Evolutionary conservation across 2,888 invertebrate genomes (phyloP).

Genomic region (Tromatobia lineatoria): DNA sequence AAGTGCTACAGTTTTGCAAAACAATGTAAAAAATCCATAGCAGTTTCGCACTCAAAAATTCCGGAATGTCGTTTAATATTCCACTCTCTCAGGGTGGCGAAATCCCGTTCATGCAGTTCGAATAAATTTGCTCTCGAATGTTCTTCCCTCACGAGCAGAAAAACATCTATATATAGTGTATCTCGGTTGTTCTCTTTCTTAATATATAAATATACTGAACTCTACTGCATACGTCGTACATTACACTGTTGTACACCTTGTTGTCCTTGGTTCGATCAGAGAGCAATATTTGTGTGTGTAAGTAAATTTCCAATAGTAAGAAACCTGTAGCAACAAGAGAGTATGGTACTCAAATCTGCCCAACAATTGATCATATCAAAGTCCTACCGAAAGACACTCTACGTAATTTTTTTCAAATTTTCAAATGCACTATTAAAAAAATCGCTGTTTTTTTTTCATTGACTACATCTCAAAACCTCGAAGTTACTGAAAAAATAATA

Average conservation of each 20-base stretch:
- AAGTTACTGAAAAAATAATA: no score
- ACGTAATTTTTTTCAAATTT: no score
- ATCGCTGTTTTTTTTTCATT: no score
- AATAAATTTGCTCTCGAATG: background rate
- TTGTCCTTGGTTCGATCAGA: conserved; percentile 60
- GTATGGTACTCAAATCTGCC: background rate
- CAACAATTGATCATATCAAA: no score
- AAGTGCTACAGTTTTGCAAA: no score
- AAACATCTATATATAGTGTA: background rate
- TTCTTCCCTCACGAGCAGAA: background rate
- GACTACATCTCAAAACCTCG: no score
- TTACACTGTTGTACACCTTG: conserved; percentile 53
- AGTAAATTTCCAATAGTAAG: conserved; percentile 43
- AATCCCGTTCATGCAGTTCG: background rate
- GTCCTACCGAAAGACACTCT: no score
- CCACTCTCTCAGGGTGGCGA: no score
- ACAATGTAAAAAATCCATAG: no score
- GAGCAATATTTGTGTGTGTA: conserved; percentile 46
- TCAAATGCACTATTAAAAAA: no score
- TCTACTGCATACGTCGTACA: background rate
- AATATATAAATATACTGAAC: background rate
- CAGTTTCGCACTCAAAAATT: no score
- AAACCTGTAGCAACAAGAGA: background rate
- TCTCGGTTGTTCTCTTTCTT: background rate
- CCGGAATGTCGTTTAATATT: no score